Evolutionary conservation across 2,888 invertebrate species (phyloP).

Genomic region (Lycophotia porphyrea): DNA sequence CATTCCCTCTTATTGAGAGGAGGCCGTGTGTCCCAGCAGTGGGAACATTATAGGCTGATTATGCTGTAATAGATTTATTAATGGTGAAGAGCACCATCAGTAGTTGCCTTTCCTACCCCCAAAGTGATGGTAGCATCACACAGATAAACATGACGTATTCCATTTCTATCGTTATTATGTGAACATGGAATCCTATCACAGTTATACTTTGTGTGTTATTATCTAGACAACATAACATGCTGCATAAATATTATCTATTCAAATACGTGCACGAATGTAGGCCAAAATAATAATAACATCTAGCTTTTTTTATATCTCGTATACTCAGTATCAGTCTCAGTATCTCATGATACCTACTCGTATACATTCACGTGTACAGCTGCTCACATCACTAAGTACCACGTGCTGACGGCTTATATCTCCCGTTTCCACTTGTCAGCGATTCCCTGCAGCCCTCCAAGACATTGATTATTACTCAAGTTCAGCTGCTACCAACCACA

Average conservation of each 20-base stretch:
- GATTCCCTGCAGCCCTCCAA: neutral
- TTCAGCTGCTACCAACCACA: neutral
- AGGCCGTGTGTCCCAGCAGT: too few relatives aligned
- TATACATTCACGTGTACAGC: neutral
- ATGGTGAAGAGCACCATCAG: neutral
- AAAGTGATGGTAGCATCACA: neutral
- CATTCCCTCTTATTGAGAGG: too few relatives aligned
- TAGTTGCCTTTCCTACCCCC: neutral
- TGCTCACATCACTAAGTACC: neutral
- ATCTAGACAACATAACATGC: constrained; percentile 26
- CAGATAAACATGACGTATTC: constrained; percentile 10
- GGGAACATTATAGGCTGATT: too few relatives aligned
- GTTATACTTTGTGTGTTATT: constrained; percentile 28
- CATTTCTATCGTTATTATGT: neutral
- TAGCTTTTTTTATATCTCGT: constrained; percentile 28
- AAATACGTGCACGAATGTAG: constrained; percentile 44
- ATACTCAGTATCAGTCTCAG: too few relatives aligned
- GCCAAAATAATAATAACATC: constrained; percentile 38
- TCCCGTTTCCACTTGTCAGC: neutral
- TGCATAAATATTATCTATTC: constrained; percentile 41
- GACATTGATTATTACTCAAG: neutral
- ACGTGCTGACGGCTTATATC: neutral
- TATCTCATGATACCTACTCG: neutral
- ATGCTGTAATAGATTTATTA: neutral
- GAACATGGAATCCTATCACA: constrained; percentile 12